Base-by-base conservation (phyloP, 1,140 invertebrate species). In the Hesperophylax magnus region DNA sequence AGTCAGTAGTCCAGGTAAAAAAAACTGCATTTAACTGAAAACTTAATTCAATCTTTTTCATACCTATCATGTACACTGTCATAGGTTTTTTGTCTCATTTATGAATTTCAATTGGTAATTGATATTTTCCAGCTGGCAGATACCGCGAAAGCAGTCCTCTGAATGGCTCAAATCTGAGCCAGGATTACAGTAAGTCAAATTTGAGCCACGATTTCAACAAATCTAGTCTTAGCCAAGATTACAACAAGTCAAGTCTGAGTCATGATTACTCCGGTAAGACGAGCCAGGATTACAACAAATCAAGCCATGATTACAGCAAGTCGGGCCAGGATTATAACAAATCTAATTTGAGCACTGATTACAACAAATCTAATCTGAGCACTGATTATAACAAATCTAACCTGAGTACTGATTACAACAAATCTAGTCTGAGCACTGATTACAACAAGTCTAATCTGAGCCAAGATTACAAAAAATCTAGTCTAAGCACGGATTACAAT, bases 161-260 rank as follows among this genome's bases (percentile, higher is more conserved):
- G 20, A 81, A 81, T 34, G 75, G 74, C 22, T 79, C 78, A 14
- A 54, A 24, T 47, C 34, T 78, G 17, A 52, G 85, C 53, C 74
- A 76, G 20, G 88, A 89, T 77, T 88, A 87, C 83, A 88, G 88
- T 85, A 89, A 88, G 81, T 84, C 87, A n/a, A 84, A 85, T 18
- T 87, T 85, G 76, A 85, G 84, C 27, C 82, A 87, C 0, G 88
- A 89, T 60, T 65, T 85, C 54, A 47, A 47, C 39, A 47, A 47
- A 47, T 79, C 78, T 47, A 14, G 39, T 47, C 39, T 47, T 9
- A 47, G 39, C 39, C 39, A 47, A 47, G 39, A 47, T 14, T 47
- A 47, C 39, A 47, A 47, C 39, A 47, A 47, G 81, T 84, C 87
- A 18, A 84, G 85, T n/a, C 87, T 85, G 74, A 85, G 84, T 39